Evolutionary conservation across 2,888 invertebrate genomes (phyloP), one percentile per base, ranked within the genome.

Genomic region (Desoria tigrina): DNA sequence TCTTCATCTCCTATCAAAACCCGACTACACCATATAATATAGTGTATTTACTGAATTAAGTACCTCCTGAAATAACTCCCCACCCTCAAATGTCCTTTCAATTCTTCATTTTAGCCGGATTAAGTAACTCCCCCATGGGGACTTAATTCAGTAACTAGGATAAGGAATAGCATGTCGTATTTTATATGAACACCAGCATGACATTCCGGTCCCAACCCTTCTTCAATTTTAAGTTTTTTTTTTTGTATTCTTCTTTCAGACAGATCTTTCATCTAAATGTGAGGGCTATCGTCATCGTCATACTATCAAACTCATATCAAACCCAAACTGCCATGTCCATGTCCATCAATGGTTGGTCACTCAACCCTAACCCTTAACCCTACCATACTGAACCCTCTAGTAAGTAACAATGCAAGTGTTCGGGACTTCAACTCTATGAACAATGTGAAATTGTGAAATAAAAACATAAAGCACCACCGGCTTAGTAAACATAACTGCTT

Each of bases 301-400:
- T 21, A 45, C 39, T 11, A 9, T 11, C 9, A 39, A 39, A 16
- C 16, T 16, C 6, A 16, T 45, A 45, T 18, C n/a, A 9, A 45
- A 4, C 21, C 45, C 6, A 21, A 24, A 11, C 51, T 7, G 21
- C 26, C 26, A 51, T 51, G 16, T 45, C 4, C 16, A 16, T n/a
- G 45, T 45, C 45, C 45, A 21, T 45, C 45, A 51, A 51, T 51
- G 51, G 24, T 51, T 51, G 51, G 51, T 51, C 51, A 51, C 24
- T 51, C 51, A 51, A 51, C 51, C 51, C 51, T 51, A 51, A 51
- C 51, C 51, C 26, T 51, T 51, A 51, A 51, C 51, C 23, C 51
- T 51, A 18, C 6, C 3, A 51, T 7, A 6, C 4, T 9, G 14
- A 21, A 21, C 26, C 21, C n/a, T n/a, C n/a, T n/a, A n/a, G n/a